A percentile compares a stretch with the other conserved stretches of the same genome.
phyloP scores from a whole-genome alignment of 2,797 vertebrate genomes.

The Falco novaeseelandiae region DNA sequence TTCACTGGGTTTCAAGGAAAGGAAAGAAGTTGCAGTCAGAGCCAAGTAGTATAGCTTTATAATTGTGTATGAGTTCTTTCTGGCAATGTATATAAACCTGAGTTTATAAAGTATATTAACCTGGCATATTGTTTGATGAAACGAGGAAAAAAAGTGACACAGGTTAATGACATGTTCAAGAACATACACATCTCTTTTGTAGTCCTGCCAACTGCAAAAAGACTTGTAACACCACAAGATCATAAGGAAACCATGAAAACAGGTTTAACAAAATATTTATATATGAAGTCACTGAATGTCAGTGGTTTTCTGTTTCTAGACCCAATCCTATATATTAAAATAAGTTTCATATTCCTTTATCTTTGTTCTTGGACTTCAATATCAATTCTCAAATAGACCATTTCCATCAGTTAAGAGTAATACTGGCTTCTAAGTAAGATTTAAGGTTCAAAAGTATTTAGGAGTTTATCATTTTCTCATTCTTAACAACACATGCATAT shows the following conservation, averaged over 20 bases:
- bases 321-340: not conserved
- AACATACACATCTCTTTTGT: not conserved
- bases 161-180: not conserved
- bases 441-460: not conserved
- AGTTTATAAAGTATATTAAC: not conserved
- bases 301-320: not conserved
- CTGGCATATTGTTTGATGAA: not conserved
- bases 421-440: not conserved
- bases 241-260: not conserved
- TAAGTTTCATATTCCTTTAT: not conserved
- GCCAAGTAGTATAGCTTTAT: not conserved
- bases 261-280: not conserved
- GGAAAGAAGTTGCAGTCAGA: not conserved
- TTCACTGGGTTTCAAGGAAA: not conserved
- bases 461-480: not conserved
- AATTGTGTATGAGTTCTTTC: not conserved
- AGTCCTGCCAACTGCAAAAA: not conserved
- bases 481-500: not conserved
- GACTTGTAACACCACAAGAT: not conserved
- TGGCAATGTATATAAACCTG: not conserved
- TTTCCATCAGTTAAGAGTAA: not conserved
- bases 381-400: not conserved
- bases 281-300: not conserved
- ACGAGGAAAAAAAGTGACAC: not conserved
- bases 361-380: not conserved